phyloP scores from a whole-genome alignment of 1,140 invertebrate species.

The Dicyema japonicum region DNA sequence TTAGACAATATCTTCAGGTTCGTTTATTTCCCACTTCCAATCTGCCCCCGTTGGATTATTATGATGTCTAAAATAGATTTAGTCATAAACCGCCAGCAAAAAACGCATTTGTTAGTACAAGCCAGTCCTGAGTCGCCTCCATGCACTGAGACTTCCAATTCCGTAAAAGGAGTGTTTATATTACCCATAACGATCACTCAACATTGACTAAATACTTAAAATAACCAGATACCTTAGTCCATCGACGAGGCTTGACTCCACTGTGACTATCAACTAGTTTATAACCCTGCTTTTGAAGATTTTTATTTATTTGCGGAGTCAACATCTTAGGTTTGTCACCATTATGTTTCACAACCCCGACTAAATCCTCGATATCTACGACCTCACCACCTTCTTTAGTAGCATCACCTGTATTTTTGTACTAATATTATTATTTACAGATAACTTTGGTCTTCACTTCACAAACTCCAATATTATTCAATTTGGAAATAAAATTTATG shows the following conservation, averaged over 20 bases:
- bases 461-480: background rate
- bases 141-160: constrained; percentile 31
- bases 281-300: constrained; percentile 31
- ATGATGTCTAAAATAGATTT: too few relatives aligned
- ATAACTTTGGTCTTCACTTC: constrained; percentile 2
- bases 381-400: constrained; percentile 8
- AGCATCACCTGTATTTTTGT: constrained; percentile 6
- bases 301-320: constrained; percentile 24
- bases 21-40: constrained; percentile 32
- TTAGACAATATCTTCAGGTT: constrained; percentile 24
- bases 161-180: constrained; percentile 35
- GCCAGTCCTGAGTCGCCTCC: constrained; percentile 32
- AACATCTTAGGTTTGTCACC: constrained; percentile 25
- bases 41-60: constrained; percentile 35
- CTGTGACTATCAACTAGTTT: constrained; percentile 29
- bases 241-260: constrained; percentile 30
- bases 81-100: constrained; percentile 34
- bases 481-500: constrained; percentile 6
- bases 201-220: constrained; percentile 16
- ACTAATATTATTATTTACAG: background rate
- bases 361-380: constrained; percentile 27
- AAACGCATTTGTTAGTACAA: constrained; percentile 34
- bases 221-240: constrained; percentile 25
- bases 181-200: constrained; percentile 29
- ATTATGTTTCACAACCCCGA: constrained; percentile 12